These are phyloP conservation scores for Lepidotrigona ventralis DNA, from an alignment of 1,140 invertebrate species.

Conservation along the genomic window DNA sequence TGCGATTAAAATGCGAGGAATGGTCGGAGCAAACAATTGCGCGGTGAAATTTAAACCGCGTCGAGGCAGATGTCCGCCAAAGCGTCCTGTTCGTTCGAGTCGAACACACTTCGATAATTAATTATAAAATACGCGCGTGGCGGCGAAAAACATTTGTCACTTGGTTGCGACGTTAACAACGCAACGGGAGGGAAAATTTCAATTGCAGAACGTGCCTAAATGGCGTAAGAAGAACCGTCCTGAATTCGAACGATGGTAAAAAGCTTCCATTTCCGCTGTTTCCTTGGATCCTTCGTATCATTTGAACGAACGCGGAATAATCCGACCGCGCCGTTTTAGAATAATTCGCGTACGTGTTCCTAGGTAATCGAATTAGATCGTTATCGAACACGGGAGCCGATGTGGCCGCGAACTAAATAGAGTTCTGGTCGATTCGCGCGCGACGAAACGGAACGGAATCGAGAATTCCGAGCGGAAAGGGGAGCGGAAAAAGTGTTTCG, in stretches of 20 bases:
- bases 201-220: background rate
- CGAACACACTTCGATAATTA: slow-evolving; percentile 12
- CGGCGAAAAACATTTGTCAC: background rate
- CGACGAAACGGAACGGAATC: slow-evolving; percentile 22
- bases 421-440: background rate
- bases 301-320: background rate
- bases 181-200: too few species aligned
- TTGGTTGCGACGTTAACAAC: background rate
- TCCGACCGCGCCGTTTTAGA: slow-evolving; percentile 2
- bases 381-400: slow-evolving; percentile 20
- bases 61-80: background rate
- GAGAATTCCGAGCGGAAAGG: background rate
- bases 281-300: background rate
- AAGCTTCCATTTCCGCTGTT: background rate
- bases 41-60: background rate
- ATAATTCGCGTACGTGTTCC: slow-evolving; percentile 15
- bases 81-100: background rate
- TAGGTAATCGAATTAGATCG: slow-evolving; percentile 25
- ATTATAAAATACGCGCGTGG: background rate
- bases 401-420: slow-evolving; percentile 1
- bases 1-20: background rate
- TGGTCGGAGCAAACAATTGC: background rate
- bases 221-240: too few species aligned
- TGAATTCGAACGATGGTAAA: slow-evolving; percentile 12
- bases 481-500: too few species aligned